Evolutionary conservation across 2,888 invertebrate genomes (phyloP), one percentile per base, ranked within the genome.

Genomic region (Mesorhabditis sp.): DNA sequence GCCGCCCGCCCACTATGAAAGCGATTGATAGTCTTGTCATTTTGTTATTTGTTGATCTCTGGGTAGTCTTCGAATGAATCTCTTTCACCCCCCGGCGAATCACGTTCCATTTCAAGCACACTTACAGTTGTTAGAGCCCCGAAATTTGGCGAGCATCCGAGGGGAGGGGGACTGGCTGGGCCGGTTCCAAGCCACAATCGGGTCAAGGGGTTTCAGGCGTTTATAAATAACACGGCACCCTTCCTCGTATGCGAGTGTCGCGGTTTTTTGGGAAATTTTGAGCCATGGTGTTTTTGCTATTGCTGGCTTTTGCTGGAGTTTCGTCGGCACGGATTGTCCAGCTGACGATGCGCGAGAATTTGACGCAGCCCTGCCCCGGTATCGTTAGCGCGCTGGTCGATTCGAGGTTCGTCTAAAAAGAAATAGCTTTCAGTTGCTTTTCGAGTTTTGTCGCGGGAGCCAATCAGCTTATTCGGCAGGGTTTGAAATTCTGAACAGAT

Each of bases 401-500:
- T 10, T 15, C 15, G n/a, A 13, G 4, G n/a, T 41, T 65, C 15
- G n/a, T 15, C 13, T 43, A 2, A 44, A 42, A 42, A 13, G 43
- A 43, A 66, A 42, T 61, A 13, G 1, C 7, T 6, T 28, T 10
- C 10, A 63, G 15, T 63, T 63, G 64, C 10, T n/a, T 15, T 63
- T 28, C 10, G 41, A 63, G n/a, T 4, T 64, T 71, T 77, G 15
- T 44, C 79, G 80, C 80, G 50, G 73, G 72, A 64, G 76, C 77
- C 7, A 79, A 81, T 66, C 67, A 81, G 4, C 74, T 81, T 45
- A 80, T 80, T 67, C 74, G 73, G 58, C 65, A 70, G 13, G 76
- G 77, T n/a, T 61, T 81, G 45, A 76, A 77, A 62, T 72, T 81
- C 43, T 68, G 72, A 6, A 78, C 81, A 71, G 75, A 79, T 58